Evolutionary conservation across 2,797 vertebrate species (phyloP).

Genomic region (Astyanax mexicanus): DNA sequence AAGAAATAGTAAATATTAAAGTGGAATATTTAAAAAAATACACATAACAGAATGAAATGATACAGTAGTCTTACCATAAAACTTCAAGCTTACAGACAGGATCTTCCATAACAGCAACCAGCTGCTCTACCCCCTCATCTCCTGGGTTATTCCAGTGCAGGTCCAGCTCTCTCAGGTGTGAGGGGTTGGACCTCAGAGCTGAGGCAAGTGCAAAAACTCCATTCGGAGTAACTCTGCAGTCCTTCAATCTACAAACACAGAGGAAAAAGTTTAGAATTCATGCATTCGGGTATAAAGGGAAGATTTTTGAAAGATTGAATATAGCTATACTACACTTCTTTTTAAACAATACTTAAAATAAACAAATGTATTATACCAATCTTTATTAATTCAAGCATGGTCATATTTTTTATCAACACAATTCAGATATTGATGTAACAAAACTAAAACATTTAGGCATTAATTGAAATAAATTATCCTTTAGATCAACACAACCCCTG

Average conservation of each 20-base stretch:
- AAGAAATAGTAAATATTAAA: not conserved
- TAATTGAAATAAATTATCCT: no score
- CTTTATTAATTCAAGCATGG: no score
- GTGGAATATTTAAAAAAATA: not conserved
- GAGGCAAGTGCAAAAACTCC: slow-evolving; percentile 14
- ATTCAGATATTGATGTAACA: no score
- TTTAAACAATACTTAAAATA: no score
- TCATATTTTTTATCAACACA: no score
- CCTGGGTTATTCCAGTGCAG: slow-evolving; percentile 57
- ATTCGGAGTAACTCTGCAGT: slow-evolving; percentile 49
- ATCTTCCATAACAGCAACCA: slow-evolving; percentile 33
- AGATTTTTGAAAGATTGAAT: no score
- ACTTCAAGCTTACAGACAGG: slow-evolving; percentile 42
- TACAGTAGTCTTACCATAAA: slow-evolving; percentile 33
- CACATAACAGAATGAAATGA: not conserved
- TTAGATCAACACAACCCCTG: no score
- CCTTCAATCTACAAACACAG: slow-evolving; percentile 42
- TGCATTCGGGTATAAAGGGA: no score
- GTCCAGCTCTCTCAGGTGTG: slow-evolving; percentile 15
- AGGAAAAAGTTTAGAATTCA: not conserved
- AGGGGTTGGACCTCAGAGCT: not conserved
- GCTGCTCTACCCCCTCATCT: slow-evolving; percentile 50
- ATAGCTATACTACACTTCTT: no score
- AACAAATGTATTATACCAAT: no score
- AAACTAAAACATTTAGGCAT: no score